These are phyloP conservation scores for Eumacrocentrus americanus DNA, from an alignment of 2,888 invertebrate genomes.

Conservation along the genomic window DNA sequence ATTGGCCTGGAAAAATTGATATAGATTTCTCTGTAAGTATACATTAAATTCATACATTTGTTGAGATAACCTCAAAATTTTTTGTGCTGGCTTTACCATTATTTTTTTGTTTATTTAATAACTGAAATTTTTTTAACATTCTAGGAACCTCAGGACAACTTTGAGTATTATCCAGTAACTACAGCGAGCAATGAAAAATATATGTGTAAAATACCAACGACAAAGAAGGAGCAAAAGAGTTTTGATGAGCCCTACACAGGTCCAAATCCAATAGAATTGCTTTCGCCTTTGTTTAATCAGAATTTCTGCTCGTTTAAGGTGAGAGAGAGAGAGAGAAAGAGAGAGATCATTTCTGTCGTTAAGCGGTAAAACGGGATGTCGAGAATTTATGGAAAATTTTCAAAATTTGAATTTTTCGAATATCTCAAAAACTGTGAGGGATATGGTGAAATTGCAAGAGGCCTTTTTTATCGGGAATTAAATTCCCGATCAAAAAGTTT, in stretches of 20 bases:
- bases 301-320: slow-evolving; percentile 82
- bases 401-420: not conserved
- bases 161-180: slow-evolving; percentile 71
- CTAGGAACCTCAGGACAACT: slow-evolving; percentile 54
- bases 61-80: not conserved
- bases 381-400: not conserved
- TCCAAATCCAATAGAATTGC: slow-evolving; percentile 77
- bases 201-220: slow-evolving; percentile 79
- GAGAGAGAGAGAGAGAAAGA: slow-evolving; percentile 15
- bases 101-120: slow-evolving; percentile 18
- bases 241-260: slow-evolving; percentile 71
- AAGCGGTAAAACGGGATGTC: too few species aligned
- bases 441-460: not conserved
- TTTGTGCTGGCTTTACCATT: too few species aligned
- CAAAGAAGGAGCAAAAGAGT: slow-evolving; percentile 65
- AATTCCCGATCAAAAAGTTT: not conserved
- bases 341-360: not conserved
- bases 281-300: slow-evolving; percentile 78
- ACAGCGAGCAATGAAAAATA: slow-evolving; percentile 84
- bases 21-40: slow-evolving; percentile 59
- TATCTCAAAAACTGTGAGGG: not conserved
- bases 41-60: too few species aligned
- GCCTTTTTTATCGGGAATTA: not conserved
- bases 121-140: slow-evolving; percentile 26
- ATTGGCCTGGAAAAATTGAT: slow-evolving; percentile 71